Conservation (phyloP, 1,140 invertebrate genomes). For the Gonatopus flavifemur region DNA sequence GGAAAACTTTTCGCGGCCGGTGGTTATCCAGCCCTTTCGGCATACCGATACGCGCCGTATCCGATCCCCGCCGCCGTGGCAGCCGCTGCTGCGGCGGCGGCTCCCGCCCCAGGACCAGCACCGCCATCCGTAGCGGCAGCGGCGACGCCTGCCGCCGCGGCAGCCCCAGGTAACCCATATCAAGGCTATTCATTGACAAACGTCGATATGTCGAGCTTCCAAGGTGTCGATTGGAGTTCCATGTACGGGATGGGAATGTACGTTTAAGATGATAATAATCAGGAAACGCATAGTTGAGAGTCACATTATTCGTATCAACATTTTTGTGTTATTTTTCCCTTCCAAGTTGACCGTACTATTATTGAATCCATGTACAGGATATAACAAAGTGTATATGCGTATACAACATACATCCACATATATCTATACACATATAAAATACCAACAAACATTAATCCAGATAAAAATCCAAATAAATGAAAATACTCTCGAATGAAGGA, state of each 20-base stretch:
- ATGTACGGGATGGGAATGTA: slow-evolving; percentile 92
- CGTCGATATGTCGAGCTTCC: slow-evolving; percentile 88
- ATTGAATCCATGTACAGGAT: too few species aligned
- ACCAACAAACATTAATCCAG: too few species aligned
- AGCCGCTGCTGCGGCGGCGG: slow-evolving; percentile 56
- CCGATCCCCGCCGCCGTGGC: slow-evolving; percentile 62
- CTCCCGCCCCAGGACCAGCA: slow-evolving; percentile 44
- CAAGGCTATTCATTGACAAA: slow-evolving; percentile 83
- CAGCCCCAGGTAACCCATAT: slow-evolving; percentile 69
- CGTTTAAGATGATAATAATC: too few species aligned
- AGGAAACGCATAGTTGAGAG: too few species aligned
- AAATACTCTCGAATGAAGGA: too few species aligned
- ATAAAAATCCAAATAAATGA: too few species aligned
- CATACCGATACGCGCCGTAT: slow-evolving; percentile 74
- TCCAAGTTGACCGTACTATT: too few species aligned
- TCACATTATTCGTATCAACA: too few species aligned
- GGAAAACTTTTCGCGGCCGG: slow-evolving; percentile 69
- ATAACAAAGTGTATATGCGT: too few species aligned
- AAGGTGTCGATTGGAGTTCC: slow-evolving; percentile 84
- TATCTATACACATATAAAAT: too few species aligned
- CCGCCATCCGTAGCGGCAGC: slow-evolving; percentile 59
- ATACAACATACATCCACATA: too few species aligned
- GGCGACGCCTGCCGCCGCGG: slow-evolving; percentile 60
- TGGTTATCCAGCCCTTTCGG: slow-evolving; percentile 61
- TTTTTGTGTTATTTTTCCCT: too few species aligned